Evolutionary conservation across 2,888 invertebrate genomes (phyloP), one percentile per base, ranked within the genome.

Genomic region (Sminthurides aquaticus): DNA sequence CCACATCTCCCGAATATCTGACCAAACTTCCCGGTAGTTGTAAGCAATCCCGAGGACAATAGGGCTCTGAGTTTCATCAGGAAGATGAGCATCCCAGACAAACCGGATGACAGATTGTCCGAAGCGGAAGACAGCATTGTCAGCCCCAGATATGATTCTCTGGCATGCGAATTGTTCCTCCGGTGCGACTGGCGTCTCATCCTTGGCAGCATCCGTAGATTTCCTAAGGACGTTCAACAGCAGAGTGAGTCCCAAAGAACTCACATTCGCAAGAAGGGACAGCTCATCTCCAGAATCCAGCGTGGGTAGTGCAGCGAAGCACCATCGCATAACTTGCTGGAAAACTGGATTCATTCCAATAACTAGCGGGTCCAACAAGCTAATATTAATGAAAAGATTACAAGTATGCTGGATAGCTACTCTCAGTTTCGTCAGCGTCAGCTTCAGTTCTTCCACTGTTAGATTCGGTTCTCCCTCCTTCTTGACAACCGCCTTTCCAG

Each of bases 371-470:
- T 94, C 94, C 66, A 94, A 79, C 0, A 94, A 94, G 18, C 91
- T 89, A 1, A 95, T 83, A 77, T 95, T 95, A 89, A 95, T 91
- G 71, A 95, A 86, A 66, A 93, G 88, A 77, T 93, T 93, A 79
- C 93, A 94, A 29, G 91, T 84, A 72, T 92, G 90, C 69, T 90
- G 87, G 83, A 95, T 88, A 0, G 92, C 91, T 2, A 86, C 83
- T 67, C 91, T 84, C 0, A 91, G 89, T 78, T 90, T 89, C 76
- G 87, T 87, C 87, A 91, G 57, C 22, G 64, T 90, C 72, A 89
- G 88, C 75, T 89, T 89, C 65, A 89, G 78, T 69, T 89, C 81
- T 76, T 87, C 84, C 0, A 87, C 85, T 58, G 88, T 87, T 58
- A 89, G 79, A 75, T 89, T 87, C 59, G 87, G 87, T 76, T 87